Conservation (phyloP, 2,888 invertebrate genomes). For the Nezara viridula region DNA sequence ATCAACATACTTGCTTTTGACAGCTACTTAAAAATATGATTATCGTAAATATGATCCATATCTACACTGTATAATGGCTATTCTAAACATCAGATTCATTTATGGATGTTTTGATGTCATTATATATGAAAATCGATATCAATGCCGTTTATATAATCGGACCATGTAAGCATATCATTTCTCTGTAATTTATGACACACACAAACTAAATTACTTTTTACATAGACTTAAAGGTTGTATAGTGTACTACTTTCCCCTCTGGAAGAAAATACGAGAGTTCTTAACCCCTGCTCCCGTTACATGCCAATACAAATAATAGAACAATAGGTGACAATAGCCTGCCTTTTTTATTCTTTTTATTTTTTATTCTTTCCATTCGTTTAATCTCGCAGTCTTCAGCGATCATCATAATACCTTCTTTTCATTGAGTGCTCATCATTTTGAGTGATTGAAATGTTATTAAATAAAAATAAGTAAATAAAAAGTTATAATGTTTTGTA, state of each 20-base stretch:
- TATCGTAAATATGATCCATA: no score
- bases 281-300: conserved; percentile 46
- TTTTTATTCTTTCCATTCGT: conserved; percentile 22
- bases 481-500: no score
- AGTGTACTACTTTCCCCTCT: background rate
- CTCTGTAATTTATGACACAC: no score
- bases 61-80: no score
- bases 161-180: no score
- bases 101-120: no score
- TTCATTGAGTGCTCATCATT: background rate
- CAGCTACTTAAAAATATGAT: no score
- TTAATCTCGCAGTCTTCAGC: background rate
- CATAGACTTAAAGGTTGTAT: background rate
- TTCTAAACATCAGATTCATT: no score
- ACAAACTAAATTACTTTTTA: background rate
- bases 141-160: no score
- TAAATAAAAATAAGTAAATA: no score
- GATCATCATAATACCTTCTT: background rate
- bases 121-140: no score
- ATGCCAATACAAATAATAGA: conserved; percentile 55
- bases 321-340: conserved; percentile 47
- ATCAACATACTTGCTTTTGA: no score
- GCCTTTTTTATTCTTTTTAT: background rate
- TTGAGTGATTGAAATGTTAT: background rate
- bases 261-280: background rate